Base-by-base conservation (phyloP, 2,888 invertebrate genomes). In the Dicyrtoma fusca region DNA sequence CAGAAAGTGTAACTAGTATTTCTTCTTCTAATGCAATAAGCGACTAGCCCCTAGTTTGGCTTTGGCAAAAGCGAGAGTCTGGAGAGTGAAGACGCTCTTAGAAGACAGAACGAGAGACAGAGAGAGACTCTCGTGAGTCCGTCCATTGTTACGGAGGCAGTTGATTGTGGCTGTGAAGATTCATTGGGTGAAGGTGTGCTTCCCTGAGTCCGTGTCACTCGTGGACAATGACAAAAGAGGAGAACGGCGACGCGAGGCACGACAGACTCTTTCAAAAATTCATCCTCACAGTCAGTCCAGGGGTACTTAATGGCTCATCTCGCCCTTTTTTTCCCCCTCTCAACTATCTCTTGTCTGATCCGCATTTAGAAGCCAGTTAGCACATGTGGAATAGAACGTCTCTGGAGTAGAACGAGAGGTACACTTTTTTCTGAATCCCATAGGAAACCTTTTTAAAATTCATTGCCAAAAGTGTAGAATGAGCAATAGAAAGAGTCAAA, bases 201-300 rank as follows among this genome's bases (percentile, higher is more conserved):
- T 23, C 25, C 17, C 10, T 57, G 57, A 25, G 57, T 25, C 25
- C 25, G 25, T 57, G 57, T 57, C 57, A 57, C 13, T 19, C 8
- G 17, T 57, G 25, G 25, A 57, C 57, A 57, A 57, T 57, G 57
- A 57, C 57, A 57, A 8, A 14, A 13, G n/a, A 21, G 8, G 57
- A 13, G 25, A 2, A 57, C 57, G 25, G 57, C 57, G 53, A 19
- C 53, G 17, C 53, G 53, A 55, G 49, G 49, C 49, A 49, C 49
- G 49, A 49, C 49, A 49, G 4, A 13, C 49, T 49, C 5, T 49
- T 49, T 49, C 49, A 49, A 49, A 49, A 49, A 49, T 49, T 49
- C 5, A 49, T 49, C 5, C 49, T 49, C 49, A 49, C n/a, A n/a
- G n/a, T n/a, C n/a, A n/a, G 4, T n/a, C 49, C 49, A 49, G 49